A percentile compares a stretch with the other conserved stretches of the same genome.
These are phyloP conservation scores for Eira barbara DNA, from an alignment of 2,113 vertebrate species.

Conservation along the genomic window DNA sequence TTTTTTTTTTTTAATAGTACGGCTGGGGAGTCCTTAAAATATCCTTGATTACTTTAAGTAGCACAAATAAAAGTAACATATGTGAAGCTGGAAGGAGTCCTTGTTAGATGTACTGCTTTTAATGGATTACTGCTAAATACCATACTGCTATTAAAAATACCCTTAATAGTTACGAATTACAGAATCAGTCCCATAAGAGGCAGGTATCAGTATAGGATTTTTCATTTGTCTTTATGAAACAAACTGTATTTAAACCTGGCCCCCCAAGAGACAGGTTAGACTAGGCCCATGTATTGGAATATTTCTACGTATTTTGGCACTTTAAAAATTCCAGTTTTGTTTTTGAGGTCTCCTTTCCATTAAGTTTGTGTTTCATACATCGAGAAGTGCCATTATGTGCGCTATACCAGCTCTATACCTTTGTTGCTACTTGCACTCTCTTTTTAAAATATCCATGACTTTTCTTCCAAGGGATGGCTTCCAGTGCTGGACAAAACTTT, in stretches of 20 bases:
- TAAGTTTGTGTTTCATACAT: constrained; percentile 71
- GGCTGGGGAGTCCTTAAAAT: constrained; percentile 32
- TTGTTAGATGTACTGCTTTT: background rate
- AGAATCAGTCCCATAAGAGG: constrained; percentile 39
- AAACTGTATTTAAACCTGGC: constrained; percentile 42
- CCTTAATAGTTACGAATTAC: background rate
- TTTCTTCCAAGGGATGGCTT: constrained; percentile 92
- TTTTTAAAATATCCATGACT: constrained; percentile 91
- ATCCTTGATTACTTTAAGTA: constrained; percentile 63
- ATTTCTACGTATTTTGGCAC: constrained; percentile 80
- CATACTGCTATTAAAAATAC: background rate
- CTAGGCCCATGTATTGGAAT: constrained; percentile 63
- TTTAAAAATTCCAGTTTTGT: constrained; percentile 82
- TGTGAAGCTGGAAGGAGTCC: background rate
- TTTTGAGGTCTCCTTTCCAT: constrained; percentile 73
- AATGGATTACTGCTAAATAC: constrained; percentile 32
- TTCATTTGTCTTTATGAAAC: constrained; percentile 38
- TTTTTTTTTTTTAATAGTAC: background rate
- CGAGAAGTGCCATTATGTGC: constrained; percentile 62
- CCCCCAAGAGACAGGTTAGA: constrained; percentile 61
- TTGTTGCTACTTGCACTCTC: constrained; percentile 88
- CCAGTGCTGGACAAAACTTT: constrained; percentile 97
- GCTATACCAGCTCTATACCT: background rate
- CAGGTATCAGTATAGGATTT: background rate
- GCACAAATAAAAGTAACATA: background rate